phyloP scores from a whole-genome alignment of 2,888 invertebrate species.

The Phorcus lineatus region DNA sequence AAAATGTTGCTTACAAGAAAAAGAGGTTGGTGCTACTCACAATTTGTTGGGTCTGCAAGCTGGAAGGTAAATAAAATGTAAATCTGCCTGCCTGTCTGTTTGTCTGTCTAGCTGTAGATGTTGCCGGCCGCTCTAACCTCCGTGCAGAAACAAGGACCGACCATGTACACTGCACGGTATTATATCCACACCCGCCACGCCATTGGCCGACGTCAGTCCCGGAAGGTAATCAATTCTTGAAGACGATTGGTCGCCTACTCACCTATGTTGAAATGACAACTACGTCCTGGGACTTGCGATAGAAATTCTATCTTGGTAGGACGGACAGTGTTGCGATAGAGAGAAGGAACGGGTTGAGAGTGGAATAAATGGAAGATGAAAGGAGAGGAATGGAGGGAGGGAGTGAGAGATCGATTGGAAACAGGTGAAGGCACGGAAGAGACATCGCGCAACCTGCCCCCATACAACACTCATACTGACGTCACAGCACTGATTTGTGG shows the following conservation, averaged over 20 bases:
- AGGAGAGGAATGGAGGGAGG: neutral
- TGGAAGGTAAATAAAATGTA: neutral
- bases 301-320: neutral
- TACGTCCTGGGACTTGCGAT: neutral
- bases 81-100: neutral
- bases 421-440: neutral
- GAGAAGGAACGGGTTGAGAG: neutral
- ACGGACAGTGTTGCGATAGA: neutral
- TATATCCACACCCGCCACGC: neutral
- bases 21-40: neutral
- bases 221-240: neutral
- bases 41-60: neutral
- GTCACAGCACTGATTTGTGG: no score
- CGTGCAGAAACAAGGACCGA: neutral
- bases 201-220: neutral
- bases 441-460: neutral
- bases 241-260: constrained; percentile 1
- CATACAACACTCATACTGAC: no score
- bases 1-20: neutral
- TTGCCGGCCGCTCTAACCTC: neutral
- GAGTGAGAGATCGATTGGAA: neutral
- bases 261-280: neutral
- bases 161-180: neutral
- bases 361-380: neutral
- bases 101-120: neutral